Evolutionary conservation across 1,140 invertebrate genomes (phyloP).

Genomic region (Leptinotarsa lineolata): DNA sequence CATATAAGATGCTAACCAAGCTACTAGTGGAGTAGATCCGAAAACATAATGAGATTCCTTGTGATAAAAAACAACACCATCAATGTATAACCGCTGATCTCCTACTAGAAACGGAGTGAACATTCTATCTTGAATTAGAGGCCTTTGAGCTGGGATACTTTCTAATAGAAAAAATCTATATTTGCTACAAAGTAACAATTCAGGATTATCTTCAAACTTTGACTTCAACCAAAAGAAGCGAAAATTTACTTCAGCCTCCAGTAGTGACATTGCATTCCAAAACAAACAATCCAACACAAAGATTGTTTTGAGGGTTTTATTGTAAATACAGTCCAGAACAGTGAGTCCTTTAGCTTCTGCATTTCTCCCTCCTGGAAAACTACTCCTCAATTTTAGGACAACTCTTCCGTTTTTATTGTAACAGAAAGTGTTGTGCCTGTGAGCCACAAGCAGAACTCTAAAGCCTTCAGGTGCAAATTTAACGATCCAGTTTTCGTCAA

Average conservation of each 20-base stretch:
- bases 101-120: constrained; percentile 48
- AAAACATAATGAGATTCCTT: constrained; percentile 75
- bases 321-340: constrained; percentile 84
- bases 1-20: constrained; percentile 89
- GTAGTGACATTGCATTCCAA: constrained; percentile 77
- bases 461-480: constrained; percentile 82
- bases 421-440: constrained; percentile 59
- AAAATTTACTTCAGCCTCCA: constrained; percentile 78
- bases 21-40: constrained; percentile 81
- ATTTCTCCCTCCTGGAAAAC: constrained; percentile 73
- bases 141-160: constrained; percentile 36
- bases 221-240: constrained; percentile 76
- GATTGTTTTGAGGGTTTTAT: constrained; percentile 65
- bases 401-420: constrained; percentile 26
- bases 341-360: constrained; percentile 54
- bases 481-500: constrained; percentile 78
- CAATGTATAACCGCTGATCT: constrained; percentile 59
- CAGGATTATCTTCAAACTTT: constrained; percentile 66
- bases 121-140: constrained; percentile 59
- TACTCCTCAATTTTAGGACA: constrained; percentile 38
- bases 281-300: constrained; percentile 82
- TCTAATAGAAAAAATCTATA: constrained; percentile 36
- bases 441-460: constrained; percentile 76
- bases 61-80: constrained; percentile 85
- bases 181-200: constrained; percentile 41